phyloP scores from a whole-genome alignment of 2,113 vertebrate species.

The Cynoglossus semilaevis region DNA sequence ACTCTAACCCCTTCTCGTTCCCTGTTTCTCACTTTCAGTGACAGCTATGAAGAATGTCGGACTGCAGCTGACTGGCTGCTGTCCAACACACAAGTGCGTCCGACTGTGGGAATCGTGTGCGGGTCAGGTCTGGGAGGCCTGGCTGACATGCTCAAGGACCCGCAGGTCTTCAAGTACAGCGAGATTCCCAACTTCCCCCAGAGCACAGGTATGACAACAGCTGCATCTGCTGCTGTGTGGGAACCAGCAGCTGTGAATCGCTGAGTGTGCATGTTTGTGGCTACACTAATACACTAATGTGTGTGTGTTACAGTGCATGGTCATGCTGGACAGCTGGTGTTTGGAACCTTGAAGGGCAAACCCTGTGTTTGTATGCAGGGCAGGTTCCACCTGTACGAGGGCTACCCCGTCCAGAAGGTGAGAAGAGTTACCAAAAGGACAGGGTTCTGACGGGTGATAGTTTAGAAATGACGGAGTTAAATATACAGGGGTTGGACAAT shows the following conservation, averaged over 20 bases:
- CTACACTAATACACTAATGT: conserved; percentile 11
- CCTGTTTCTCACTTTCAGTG: conserved; percentile 59
- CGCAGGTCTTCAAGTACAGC: conserved; percentile 75
- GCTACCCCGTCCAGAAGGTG: conserved; percentile 85
- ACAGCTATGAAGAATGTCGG: conserved; percentile 76
- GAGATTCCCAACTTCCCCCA: conserved; percentile 87
- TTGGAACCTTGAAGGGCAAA: conserved; percentile 84
- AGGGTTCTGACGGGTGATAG: too few species aligned
- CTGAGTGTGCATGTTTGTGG: background rate
- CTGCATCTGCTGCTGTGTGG: background rate
- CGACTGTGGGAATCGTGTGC: conserved; percentile 84
- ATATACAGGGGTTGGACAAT: too few species aligned
- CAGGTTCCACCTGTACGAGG: conserved; percentile 89
- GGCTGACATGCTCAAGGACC: conserved; percentile 77
- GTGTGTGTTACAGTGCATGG: conserved; percentile 79
- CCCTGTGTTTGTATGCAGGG: conserved; percentile 92
- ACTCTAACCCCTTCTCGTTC: background rate
- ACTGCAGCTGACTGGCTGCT: conserved; percentile 82
- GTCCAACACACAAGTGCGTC: conserved; percentile 67
- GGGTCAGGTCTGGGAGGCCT: conserved; percentile 85
- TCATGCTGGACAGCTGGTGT: conserved; percentile 84
- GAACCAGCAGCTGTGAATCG: background rate
- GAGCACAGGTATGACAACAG: conserved; percentile 72
- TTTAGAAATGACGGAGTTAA: too few species aligned
- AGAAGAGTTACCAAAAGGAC: background rate